These are phyloP conservation scores for Drosophila macrothrix DNA, from an alignment of 2,888 invertebrate species.

Conservation along the genomic window DNA sequence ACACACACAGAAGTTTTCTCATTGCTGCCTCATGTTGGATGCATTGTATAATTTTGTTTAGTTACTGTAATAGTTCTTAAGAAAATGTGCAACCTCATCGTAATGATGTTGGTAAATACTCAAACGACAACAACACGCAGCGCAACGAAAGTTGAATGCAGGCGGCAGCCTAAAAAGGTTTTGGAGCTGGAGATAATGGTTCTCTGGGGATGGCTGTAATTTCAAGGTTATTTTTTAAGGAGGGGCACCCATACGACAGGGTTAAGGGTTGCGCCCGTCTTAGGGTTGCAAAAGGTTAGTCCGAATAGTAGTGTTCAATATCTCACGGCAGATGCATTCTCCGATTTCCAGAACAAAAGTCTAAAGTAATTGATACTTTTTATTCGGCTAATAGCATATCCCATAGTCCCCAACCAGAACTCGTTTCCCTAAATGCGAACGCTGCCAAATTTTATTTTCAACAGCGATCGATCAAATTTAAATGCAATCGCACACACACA, in stretches of 20 bases:
- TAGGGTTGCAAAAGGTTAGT: slow-evolving; percentile 1
- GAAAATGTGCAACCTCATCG: slow-evolving; percentile 77
- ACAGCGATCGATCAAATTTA: slow-evolving; percentile 70
- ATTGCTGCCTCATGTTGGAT: slow-evolving; percentile 24
- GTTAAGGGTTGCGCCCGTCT: slow-evolving; percentile 35
- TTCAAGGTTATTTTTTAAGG: slow-evolving; percentile 62
- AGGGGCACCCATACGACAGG: slow-evolving; percentile 15
- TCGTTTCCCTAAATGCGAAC: slow-evolving; percentile 46
- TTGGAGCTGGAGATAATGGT: slow-evolving; percentile 68
- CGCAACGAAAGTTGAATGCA: slow-evolving; percentile 14
- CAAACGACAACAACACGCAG: slow-evolving; percentile 19
- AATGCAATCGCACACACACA: slow-evolving; percentile 36
- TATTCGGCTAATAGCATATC: slow-evolving; percentile 23
- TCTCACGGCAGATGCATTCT: slow-evolving; percentile 43
- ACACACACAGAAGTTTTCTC: slow-evolving; percentile 4
- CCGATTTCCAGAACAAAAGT: slow-evolving; percentile 33
- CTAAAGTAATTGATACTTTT: slow-evolving; percentile 66
- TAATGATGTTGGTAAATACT: slow-evolving; percentile 76
- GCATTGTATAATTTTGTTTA: slow-evolving; percentile 72
- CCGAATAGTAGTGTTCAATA: not conserved
- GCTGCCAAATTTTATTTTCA: slow-evolving; percentile 60
- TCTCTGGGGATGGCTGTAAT: slow-evolving; percentile 34
- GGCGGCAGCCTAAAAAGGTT: slow-evolving; percentile 40
- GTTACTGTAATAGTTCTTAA: slow-evolving; percentile 74
- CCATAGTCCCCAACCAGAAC: not conserved